A percentile compares a stretch with the other conserved stretches of the same genome.
Evolutionary conservation across 2,797 vertebrate genomes (phyloP).

Genomic region (Eremophila alpestris): DNA sequence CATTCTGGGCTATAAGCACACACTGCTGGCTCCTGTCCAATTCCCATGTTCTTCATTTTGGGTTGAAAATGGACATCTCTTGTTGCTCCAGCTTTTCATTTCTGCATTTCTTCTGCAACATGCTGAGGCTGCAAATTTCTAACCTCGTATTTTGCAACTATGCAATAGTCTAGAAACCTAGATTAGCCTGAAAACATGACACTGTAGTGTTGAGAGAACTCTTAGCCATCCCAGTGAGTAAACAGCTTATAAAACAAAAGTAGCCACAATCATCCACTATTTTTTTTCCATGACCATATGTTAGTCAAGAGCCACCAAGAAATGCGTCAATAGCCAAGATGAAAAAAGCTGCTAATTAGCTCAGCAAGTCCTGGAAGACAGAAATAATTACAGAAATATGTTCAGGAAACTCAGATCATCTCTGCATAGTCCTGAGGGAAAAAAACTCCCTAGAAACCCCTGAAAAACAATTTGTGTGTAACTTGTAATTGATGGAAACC

Average conservation of each 20-base stretch:
- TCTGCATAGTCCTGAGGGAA: not conserved
- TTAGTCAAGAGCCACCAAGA: not conserved
- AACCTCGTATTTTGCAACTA: not conserved
- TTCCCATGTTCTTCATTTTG: not conserved
- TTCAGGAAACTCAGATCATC: not conserved
- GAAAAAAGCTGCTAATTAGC: conserved; percentile 5
- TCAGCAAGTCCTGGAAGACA: not conserved
- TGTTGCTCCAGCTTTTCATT: not conserved
- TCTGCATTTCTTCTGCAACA: not conserved
- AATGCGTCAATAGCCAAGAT: not conserved
- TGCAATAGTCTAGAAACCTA: not conserved
- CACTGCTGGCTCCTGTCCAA: not conserved
- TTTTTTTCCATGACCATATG: not conserved
- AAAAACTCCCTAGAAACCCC: not conserved
- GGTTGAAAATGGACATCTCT: not conserved
- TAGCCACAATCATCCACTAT: not conserved
- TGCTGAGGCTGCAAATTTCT: not conserved
- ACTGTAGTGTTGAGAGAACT: not conserved
- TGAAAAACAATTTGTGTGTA: not conserved
- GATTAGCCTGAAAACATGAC: not conserved
- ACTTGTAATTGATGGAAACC: not conserved
- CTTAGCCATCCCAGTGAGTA: not conserved
- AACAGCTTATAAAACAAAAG: not conserved
- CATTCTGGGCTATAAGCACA: not conserved
- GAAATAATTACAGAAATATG: not conserved